A percentile compares a stretch with the other conserved stretches of the same genome.
phyloP scores from a whole-genome alignment of 2,113 vertebrate genomes.

The Gallinago undulata region DNA sequence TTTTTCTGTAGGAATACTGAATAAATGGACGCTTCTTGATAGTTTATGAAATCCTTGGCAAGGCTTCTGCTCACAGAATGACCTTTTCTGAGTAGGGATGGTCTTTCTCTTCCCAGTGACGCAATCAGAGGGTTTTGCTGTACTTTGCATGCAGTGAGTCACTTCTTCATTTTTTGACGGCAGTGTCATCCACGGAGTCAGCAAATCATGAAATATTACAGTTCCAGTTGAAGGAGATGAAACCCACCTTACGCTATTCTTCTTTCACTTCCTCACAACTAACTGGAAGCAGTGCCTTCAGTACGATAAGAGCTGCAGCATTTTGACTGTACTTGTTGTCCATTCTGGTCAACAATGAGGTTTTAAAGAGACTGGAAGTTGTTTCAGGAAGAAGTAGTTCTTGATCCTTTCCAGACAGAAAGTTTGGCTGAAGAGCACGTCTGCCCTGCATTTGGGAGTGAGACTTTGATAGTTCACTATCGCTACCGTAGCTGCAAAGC shows the following conservation, averaged over 20 bases:
- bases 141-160: background rate
- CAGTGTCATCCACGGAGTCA: background rate
- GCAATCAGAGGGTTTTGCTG: background rate
- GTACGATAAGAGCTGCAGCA: background rate
- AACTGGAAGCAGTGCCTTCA: background rate
- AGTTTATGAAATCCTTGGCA: background rate
- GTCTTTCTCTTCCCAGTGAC: background rate
- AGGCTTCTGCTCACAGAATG: background rate
- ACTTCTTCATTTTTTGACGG: background rate
- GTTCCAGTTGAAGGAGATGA: background rate
- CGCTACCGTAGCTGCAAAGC: rapidly evolving
- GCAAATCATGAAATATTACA: background rate
- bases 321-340: background rate
- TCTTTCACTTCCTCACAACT: background rate
- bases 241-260: background rate
- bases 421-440: background rate
- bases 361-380: background rate
- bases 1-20: background rate
- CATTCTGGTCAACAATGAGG: background rate
- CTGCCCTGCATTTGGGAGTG: background rate
- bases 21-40: background rate
- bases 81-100: background rate
- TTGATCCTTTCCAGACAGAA: background rate
- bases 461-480: background rate
- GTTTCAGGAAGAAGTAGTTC: background rate